Base-by-base conservation (phyloP, 2,113 vertebrate species). In the Gobius niger region DNA sequence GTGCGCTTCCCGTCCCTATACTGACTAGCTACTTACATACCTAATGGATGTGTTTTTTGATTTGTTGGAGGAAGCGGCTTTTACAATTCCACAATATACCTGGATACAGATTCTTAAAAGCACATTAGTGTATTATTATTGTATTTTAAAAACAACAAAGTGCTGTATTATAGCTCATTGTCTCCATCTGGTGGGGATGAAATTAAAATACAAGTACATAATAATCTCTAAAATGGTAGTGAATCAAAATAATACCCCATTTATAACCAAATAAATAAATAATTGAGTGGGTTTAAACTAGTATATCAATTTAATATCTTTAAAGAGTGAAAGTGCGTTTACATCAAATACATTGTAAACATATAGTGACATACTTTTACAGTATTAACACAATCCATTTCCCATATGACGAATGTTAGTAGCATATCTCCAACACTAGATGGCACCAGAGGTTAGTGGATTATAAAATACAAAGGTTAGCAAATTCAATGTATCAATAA, bases 141-240 rank as follows among this genome's bases (percentile, higher is more conserved):
- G 18, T 16, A 67, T 19, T 49, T 51, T 41, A 0, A n/a, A 7
- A 61, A 47, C 18, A 19, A 44, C 13, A 49, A 14, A 42, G 6
- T 9, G 49, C 9, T 44, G 12, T 56, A 5, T 46, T 12, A 24
- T 50, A 61, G 64, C 44, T 0, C 16, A 34, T 40, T 34, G n/a
- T 0, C 12, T 52, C 85, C 87, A 90, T 82, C 89, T 86, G 72
- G 83, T 79, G 85, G 81, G 24, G 24, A 4, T 66, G 7, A 13
- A 56, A 0, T 47, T 13, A 11, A 70, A 54, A 78, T 0, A 18
- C 15, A 52, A 4, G 18, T n/a, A 16, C 7, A 16, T 4, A 19
- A 18, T 9, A 18, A 10, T 18, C n/a, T 52, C 8, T 16, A 16
- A 19, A 52, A 52, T 10, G n/a, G 19, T 56, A 24, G 19, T 34